Conservation (phyloP, 2,888 invertebrate genomes). For the Tetheella fluctuosa region DNA sequence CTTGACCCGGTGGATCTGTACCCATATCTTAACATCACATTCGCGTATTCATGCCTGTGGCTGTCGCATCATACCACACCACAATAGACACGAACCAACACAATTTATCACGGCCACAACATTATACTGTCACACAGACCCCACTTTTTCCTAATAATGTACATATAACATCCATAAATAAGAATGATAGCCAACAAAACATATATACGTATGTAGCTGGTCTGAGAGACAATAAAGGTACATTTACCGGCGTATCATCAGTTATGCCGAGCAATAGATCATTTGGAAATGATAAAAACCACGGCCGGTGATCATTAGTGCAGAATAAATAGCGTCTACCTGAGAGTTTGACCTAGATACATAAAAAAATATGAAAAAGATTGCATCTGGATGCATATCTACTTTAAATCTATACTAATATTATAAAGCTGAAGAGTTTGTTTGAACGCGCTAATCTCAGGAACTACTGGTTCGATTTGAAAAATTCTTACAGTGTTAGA, state of each 20-base stretch:
- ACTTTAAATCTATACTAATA: no score
- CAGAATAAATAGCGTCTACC: neutral
- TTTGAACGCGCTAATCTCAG: no score
- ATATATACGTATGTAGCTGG: neutral
- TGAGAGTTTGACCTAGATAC: constrained; percentile 9
- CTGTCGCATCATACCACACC: constrained; percentile 25
- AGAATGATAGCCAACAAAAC: neutral
- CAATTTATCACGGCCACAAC: constrained; percentile 33
- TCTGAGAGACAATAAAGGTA: neutral
- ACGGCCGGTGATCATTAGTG: constrained; percentile 8
- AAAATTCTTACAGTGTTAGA: no score
- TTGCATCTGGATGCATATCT: constrained; percentile 3
- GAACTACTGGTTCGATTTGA: no score
- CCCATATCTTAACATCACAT: constrained; percentile 25
- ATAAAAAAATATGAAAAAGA: neutral
- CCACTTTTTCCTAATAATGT: constrained; percentile 32
- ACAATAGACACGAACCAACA: constrained; percentile 23
- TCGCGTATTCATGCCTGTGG: constrained; percentile 10
- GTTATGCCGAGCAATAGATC: constrained; percentile 4
- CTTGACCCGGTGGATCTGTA: constrained; percentile 28
- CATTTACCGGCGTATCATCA: neutral
- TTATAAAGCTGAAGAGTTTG: no score
- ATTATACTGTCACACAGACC: constrained; percentile 31
- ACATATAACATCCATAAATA: constrained; percentile 19
- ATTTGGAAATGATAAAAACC: constrained; percentile 6